Evolutionary conservation across 2,113 vertebrate genomes (phyloP).

Genomic region (Lutjanus erythropterus): DNA sequence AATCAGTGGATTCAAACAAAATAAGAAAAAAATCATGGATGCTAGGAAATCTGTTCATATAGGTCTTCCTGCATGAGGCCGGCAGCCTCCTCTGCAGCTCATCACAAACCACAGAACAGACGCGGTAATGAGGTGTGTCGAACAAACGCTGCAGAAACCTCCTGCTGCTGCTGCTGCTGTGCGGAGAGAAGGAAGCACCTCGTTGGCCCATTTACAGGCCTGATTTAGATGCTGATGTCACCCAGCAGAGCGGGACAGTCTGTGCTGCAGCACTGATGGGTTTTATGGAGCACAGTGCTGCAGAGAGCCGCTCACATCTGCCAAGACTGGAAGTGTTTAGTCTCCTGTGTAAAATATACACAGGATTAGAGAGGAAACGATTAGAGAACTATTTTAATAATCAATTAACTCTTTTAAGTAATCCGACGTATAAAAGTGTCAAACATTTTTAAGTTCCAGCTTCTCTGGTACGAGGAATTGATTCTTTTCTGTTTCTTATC

Average conservation of each 20-base stretch:
- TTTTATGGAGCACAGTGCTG: constrained; percentile 32
- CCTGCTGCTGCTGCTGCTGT: constrained; percentile 35
- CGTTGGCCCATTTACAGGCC: constrained; percentile 70
- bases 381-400: not conserved
- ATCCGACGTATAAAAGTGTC: too few relatives aligned
- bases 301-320: constrained; percentile 47
- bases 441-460: not conserved
- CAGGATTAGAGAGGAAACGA: not conserved
- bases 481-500: not conserved
- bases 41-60: too few relatives aligned
- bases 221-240: constrained; percentile 72
- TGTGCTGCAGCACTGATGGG: constrained; percentile 41
- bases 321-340: constrained; percentile 16
- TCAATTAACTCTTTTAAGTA: not conserved
- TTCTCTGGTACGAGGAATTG: not conserved
- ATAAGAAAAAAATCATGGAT: too few relatives aligned
- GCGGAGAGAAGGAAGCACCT: constrained; percentile 47
- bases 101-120: not conserved
- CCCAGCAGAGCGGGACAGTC: constrained; percentile 27
- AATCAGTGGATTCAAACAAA: too few relatives aligned
- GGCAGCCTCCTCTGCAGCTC: not conserved
- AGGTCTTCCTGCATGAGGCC: too few relatives aligned
- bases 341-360: not conserved
- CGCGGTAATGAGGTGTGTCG: not conserved
- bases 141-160: constrained; percentile 34